Evolutionary conservation across 1,140 invertebrate genomes (phyloP), one percentile per base, ranked within the genome.

Genomic region (Steinernema feltiae): DNA sequence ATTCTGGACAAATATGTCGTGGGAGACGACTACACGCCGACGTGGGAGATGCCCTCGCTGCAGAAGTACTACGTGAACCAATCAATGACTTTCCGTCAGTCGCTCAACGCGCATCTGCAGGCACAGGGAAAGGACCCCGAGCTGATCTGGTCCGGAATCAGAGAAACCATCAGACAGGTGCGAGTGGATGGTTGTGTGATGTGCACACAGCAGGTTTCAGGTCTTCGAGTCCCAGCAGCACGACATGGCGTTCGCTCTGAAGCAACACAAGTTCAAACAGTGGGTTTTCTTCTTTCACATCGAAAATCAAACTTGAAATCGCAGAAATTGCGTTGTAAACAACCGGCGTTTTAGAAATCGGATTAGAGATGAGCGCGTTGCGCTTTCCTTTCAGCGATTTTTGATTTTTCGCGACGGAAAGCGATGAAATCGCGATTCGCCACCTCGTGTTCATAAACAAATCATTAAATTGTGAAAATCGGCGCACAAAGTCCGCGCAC

Each of bases 21-120:
- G 0, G 93, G 93, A 0, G 94, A 97, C 87, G 92, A 96, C 86
- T 98, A 98, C 84, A 88, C 94, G 63, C 95, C 95, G 1, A 92
- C 93, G 18, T 98, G 95, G 95, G 90, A 96, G 87, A 87, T 96
- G 1, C 92, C 93, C 0, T 93, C 92, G 0, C 87, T 98, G 21
- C 89, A 90, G 69, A 90, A 91, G 78, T 91, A 92, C 77, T 95
- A 93, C 86, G 90, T 89, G 0, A 89, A 91, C 7, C 87, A 93
- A 53, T 92, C 92, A 3, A 92, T 92, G 79, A 91, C 92, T 18
- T 95, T 95, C 92, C 93, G 92, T 83, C 91, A 92, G 63, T 90
- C 93, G 0, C 92, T 98, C 72, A 92, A 95, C 84, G 90, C 91
- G 0, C 93, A 94, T 82, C 87, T 94, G 0, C 88, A 88, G 69